Base-by-base conservation (phyloP, 2,888 invertebrate species). In the Tachystola acroxantha region DNA sequence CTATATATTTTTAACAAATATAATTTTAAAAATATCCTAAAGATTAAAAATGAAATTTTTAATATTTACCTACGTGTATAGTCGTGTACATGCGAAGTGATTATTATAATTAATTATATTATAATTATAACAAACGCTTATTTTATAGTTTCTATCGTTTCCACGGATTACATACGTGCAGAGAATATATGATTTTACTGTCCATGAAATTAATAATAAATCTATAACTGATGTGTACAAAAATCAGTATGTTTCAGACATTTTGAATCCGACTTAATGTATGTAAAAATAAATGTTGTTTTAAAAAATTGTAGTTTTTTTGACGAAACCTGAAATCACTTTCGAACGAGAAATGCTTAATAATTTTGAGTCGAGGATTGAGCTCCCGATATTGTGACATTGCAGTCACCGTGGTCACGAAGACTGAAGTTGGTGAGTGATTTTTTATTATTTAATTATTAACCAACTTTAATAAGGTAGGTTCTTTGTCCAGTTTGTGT, bases 211-310 rank as follows among this genome's bases (percentile, higher is more conserved):
- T 75, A 72, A 69, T 73, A 67, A 70, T 72, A 57, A 37, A 62
- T 76, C 70, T 78, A 63, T 72, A 76, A 80, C 84, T 84, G 84
- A 84, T 84, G 77, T 85, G 80, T 85, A 84, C 79, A 76, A 67
- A 80, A 66, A 82, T 84, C 82, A 84, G 84, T 84, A 80, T 78
- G 81, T 84, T 85, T 85, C 85, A 80, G 78, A 74, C 81, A 80
- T 85, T 86, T 86, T 84, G 82, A 86, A 86, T 86, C 85, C 78
- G 85, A 86, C 81, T 84, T 84, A 84, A 85, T 86, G 84, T 86
- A 85, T 86, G 85, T 85, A 86, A 85, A 85, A 86, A 86, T 86
- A 86, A 86, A 86, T 86, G 86, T 86, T 86, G 85, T 86, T 86
- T 86, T 86, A 82, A 84, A n/a, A 49, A 80, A 78, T 74, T 75